These are phyloP conservation scores for Sesia bembeciformis DNA, from an alignment of 2,888 invertebrate genomes.

Conservation along the genomic window DNA sequence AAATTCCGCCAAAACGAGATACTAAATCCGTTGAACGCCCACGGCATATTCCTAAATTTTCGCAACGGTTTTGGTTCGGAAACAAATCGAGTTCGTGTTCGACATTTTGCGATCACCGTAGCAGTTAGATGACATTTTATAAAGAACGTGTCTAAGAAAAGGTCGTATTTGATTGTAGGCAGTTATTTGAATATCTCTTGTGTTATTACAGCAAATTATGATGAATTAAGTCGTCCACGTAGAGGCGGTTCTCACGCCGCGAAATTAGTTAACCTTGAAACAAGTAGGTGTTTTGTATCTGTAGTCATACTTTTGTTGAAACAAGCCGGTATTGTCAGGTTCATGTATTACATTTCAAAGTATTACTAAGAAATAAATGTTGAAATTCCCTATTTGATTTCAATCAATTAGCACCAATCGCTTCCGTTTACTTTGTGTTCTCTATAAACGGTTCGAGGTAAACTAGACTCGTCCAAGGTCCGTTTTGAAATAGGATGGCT, in stretches of 20 bases:
- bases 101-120: constrained; percentile 67
- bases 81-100: constrained; percentile 70
- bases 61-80: constrained; percentile 49
- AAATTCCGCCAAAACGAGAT: constrained; percentile 24
- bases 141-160: constrained; percentile 71
- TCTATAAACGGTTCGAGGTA: constrained; percentile 51
- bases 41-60: constrained; percentile 55
- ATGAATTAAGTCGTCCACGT: constrained; percentile 65
- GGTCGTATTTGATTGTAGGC: constrained; percentile 71
- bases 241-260: constrained; percentile 62
- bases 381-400: constrained; percentile 24
- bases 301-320: neutral
- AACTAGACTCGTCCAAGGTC: constrained; percentile 67
- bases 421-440: constrained; percentile 59
- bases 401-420: constrained; percentile 53
- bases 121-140: constrained; percentile 70
- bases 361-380: neutral
- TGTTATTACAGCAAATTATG: constrained; percentile 69
- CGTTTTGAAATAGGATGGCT: constrained; percentile 72
- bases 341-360: neutral
- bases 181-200: constrained; percentile 69
- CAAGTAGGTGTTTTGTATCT: neutral
- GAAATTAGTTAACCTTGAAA: constrained; percentile 60
- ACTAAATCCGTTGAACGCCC: constrained; percentile 29
- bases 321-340: neutral